These are phyloP conservation scores for Sminthopsis crassicaudata DNA, from an alignment of 2,113 vertebrate genomes.

Conservation along the genomic window DNA sequence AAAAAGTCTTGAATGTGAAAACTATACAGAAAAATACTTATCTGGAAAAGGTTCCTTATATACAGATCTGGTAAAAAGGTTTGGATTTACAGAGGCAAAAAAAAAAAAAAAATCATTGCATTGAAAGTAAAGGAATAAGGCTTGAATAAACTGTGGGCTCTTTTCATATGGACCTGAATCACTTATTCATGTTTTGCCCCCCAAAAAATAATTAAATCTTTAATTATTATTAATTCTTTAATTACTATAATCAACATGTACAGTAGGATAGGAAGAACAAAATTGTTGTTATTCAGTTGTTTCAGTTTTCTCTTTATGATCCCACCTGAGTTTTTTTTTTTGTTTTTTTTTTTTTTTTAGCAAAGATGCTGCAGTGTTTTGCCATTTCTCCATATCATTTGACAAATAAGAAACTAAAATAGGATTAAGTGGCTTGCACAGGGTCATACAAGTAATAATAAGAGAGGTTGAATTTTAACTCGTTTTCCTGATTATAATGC, in stretches of 20 bases:
- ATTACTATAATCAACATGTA: too few species aligned
- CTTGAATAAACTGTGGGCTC: background rate
- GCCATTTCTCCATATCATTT: background rate
- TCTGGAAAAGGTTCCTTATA: slow-evolving; percentile 14
- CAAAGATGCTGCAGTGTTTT: background rate
- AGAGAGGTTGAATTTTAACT: background rate
- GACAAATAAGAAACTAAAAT: background rate
- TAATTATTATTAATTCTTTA: too few species aligned
- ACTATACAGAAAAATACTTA: background rate
- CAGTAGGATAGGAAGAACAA: background rate
- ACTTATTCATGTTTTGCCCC: background rate
- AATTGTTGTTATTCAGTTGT: background rate
- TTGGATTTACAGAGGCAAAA: background rate
- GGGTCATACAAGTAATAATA: background rate
- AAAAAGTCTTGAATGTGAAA: background rate
- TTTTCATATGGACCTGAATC: background rate
- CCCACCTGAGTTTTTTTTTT: background rate
- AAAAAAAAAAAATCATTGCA: background rate
- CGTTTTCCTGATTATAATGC: background rate
- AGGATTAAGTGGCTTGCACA: background rate
- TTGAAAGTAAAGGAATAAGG: slow-evolving; percentile 5
- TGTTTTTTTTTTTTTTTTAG: background rate
- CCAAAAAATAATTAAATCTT: slow-evolving; percentile 11
- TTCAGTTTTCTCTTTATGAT: background rate
- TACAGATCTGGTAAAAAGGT: background rate